Base-by-base conservation (phyloP, 2,797 vertebrate species). In the Chrosomus eos region DNA sequence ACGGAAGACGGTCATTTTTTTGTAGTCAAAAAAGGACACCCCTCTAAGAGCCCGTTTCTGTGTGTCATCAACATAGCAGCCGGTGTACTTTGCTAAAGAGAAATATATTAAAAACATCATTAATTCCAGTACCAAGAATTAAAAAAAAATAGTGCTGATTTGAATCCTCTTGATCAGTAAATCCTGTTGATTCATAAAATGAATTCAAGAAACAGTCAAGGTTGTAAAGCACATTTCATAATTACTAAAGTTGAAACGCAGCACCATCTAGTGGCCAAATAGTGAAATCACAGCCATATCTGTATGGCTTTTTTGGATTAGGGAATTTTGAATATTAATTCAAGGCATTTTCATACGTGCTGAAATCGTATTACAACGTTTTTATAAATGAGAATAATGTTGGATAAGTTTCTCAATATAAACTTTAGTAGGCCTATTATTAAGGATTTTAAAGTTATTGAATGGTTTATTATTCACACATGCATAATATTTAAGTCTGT, bases 1-100 rank as follows among this genome's bases (percentile, higher is more conserved):
- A 93, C 97, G 98, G 90, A 99, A 99, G 87, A 98, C 93, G 16
- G 98, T 99, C 98, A 99, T 99, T 95, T 98, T 99, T 93, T 98
- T 99, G 96, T 99, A 99, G 97, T 99, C 98, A 13, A 97, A 97
- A 94, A 99, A 99, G 88, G 98, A 98, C 86, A 97, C 95, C 55
- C 98, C 98, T 43, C 96, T 95, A 82, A 99, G 96, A 0, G 97
- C 96, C 89, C 98, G 93, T 82, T 91, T 97, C 88, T 94, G 95
- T 66, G 94, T 97, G 94, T 96, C 92, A 87, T 99, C 98, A 45
- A 95, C 87, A 87, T 98, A 97, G 93, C 98, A 99, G 93, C 98
- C 98, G 0, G 97, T 88, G 92, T 98, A 98, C 85, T 96, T 97
- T 6, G 97, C 98, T 99, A 86, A 71, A 82, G 8, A 80, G 7